Conservation (phyloP, 2,113 vertebrate genomes). For the Dicerorhinus sumatrensis region DNA sequence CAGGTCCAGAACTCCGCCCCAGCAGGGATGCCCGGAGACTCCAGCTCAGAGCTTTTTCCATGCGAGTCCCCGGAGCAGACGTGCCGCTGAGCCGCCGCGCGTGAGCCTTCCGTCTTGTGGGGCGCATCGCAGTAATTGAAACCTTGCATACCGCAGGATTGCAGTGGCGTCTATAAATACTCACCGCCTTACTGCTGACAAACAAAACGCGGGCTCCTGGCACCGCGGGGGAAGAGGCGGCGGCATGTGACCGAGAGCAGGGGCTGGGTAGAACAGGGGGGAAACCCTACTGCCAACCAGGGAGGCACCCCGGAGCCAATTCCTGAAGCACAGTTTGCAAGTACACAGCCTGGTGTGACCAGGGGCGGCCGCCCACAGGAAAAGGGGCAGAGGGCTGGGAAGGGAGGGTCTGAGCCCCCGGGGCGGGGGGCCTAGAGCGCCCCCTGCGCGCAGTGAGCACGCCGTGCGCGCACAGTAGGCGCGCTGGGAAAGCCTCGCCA, state of each 20-base stretch:
- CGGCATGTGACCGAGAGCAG: constrained; percentile 33
- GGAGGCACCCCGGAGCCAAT: background rate
- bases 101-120: background rate
- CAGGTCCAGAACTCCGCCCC: background rate
- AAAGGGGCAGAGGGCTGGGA: background rate
- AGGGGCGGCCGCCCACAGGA: background rate
- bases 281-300: background rate
- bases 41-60: background rate
- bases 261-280: background rate
- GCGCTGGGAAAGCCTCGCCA: background rate
- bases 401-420: rapidly evolving
- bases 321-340: background rate
- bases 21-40: background rate
- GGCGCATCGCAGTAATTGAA: constrained; percentile 69
- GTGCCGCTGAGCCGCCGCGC: background rate
- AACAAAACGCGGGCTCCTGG: constrained; percentile 56
- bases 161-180: constrained; percentile 74
- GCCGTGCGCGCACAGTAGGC: background rate
- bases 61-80: background rate
- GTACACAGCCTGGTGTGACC: background rate
- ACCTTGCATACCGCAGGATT: constrained; percentile 70
- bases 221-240: background rate
- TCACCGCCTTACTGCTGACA: constrained; percentile 70
- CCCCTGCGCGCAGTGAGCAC: background rate
- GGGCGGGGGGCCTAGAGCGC: background rate